Evolutionary conservation across 1,140 invertebrate genomes (phyloP).

Genomic region (Heterodera carotae): DNA sequence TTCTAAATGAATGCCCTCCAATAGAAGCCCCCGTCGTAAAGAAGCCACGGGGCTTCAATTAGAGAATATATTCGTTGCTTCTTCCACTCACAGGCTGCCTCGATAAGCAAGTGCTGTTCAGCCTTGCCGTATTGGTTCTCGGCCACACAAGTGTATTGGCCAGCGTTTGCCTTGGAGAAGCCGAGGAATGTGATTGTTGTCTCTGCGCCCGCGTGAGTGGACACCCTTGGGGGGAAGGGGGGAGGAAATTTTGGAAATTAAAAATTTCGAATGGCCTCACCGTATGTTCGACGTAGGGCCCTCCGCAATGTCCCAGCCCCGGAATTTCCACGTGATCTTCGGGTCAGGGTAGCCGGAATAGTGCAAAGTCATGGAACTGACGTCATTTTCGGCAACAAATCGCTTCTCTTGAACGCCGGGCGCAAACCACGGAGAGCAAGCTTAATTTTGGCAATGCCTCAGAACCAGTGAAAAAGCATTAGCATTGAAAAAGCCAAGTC

Average conservation of each 20-base stretch:
- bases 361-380: constrained; percentile 54
- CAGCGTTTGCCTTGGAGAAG: constrained; percentile 59
- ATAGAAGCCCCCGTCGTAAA: too few species aligned
- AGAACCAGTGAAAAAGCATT: neutral
- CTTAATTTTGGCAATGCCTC: constrained; percentile 27
- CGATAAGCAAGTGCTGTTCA: constrained; percentile 62
- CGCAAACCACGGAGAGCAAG: constrained; percentile 64
- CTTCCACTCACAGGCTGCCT: constrained; percentile 59
- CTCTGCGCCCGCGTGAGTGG: constrained; percentile 60
- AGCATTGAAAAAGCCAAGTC: constrained; percentile 6
- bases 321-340: constrained; percentile 64
- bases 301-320: constrained; percentile 61
- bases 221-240: constrained; percentile 38
- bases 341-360: constrained; percentile 64
- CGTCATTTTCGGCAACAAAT: constrained; percentile 64
- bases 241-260: constrained; percentile 4
- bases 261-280: neutral
- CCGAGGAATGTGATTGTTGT: constrained; percentile 60
- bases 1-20: constrained; percentile 12
- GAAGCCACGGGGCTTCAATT: too few species aligned
- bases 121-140: constrained; percentile 64
- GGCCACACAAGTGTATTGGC: constrained; percentile 63
- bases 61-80: too few species aligned
- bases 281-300: constrained; percentile 57
- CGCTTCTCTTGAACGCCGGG: constrained; percentile 62